Base-by-base conservation (phyloP, 2,797 vertebrate genomes). In the Halcyon chelicuti region DNA sequence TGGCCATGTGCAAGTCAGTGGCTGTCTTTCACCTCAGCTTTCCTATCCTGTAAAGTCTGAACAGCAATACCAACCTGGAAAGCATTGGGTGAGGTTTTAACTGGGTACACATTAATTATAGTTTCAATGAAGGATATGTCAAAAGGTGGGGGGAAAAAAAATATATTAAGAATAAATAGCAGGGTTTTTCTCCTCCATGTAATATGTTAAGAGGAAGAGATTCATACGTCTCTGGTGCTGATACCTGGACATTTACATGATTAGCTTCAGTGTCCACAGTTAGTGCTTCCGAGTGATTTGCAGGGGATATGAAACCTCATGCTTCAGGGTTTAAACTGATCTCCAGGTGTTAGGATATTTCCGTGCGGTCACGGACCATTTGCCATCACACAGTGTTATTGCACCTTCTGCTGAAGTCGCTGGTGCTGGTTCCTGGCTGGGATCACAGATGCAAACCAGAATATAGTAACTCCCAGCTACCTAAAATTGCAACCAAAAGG, bases 171-270 rank as follows among this genome's bases (percentile, higher is more conserved):
- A 85, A 21, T 72, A 46, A 81, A 13, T 57, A 49, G 10, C 25
- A 76, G 37, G 17, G 5, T 5, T 20, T 44, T 35, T 14, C 0
- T 1, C 8, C 14, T 12, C 14, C 9, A 12, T 52, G 12, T 28
- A 54, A 46, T 3, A 3, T 29, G 17, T 44, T 70, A 76, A 75
- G 70, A 71, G 37, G 35, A 85, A 90, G 49, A 79, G 11, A 10
- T 89, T 73, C 8, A 2, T 21, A 12, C 4, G 2, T 60, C 20
- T 57, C 26, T 66, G 16, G 17, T 60, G 73, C 33, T 33, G 73
- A 33, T 33, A 80, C 5, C 33, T 71, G 76, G 62, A 28, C 5
- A 7, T 57, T 77, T 73, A 70, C 0, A 0, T 39, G 54, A 31
- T 62, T 44, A 84, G 16, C n/a, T 40, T 62, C 18, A 44, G 3